Percentiles rank a stretch among this genome's conserved stretches.
phyloP scores from a whole-genome alignment of 2,113 vertebrate genomes.

The Oenanthe melanoleuca region DNA sequence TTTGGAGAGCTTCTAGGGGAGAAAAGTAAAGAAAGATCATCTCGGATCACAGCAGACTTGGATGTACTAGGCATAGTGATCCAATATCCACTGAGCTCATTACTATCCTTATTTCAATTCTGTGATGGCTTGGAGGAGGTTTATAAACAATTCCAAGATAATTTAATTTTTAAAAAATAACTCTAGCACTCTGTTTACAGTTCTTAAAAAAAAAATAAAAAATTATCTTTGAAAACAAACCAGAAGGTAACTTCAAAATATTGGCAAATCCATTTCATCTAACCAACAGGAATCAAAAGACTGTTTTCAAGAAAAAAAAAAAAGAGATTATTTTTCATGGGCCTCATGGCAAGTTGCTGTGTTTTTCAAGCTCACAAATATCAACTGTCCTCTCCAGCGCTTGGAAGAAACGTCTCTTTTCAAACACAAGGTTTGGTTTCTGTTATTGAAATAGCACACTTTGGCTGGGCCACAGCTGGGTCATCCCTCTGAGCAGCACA shows the following conservation, averaged over 20 bases:
- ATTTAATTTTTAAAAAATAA: constrained; percentile 1
- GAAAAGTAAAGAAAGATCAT: neutral
- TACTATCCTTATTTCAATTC: constrained; percentile 5
- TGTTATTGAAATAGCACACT: neutral
- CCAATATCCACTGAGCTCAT: neutral
- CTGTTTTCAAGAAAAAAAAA: neutral
- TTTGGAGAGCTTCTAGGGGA: neutral
- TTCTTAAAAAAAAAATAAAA: neutral
- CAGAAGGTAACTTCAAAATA: constrained; percentile 19
- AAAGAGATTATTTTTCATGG: neutral
- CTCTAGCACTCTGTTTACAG: neutral
- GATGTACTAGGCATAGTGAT: neutral
- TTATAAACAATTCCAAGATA: constrained; percentile 17
- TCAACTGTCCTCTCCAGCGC: neutral
- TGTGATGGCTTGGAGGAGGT: neutral
- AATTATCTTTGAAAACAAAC: constrained; percentile 15
- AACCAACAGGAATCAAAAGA: neutral
- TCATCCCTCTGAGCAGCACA: neutral
- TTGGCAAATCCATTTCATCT: neutral
- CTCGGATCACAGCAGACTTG: neutral
- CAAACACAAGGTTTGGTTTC: neutral
- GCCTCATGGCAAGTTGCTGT: neutral
- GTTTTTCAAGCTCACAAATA: constrained; percentile 15
- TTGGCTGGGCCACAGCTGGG: neutral
- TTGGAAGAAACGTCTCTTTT: constrained; percentile 13